Percentiles rank a stretch among this genome's conserved stretches.
Conservation (phyloP, 2,797 vertebrate species). For the Danio kyathit region DNA sequence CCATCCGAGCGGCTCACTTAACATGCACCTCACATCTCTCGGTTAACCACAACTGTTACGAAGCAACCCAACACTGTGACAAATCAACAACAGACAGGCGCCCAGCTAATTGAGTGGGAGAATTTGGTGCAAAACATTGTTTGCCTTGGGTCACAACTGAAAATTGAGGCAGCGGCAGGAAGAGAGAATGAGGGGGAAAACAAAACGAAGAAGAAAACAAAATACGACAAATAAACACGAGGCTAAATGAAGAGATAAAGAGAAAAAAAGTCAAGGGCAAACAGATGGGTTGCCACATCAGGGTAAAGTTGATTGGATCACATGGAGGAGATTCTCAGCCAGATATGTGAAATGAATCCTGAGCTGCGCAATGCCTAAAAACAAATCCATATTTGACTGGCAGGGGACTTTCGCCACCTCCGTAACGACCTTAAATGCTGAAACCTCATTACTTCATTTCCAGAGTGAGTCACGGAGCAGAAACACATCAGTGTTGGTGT, state of each 20-base stretch:
- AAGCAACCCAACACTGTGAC: conserved; percentile 38
- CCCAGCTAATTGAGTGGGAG: conserved; percentile 51
- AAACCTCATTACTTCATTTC: conserved; percentile 55
- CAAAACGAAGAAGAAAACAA: neutral
- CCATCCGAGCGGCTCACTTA: conserved; percentile 17
- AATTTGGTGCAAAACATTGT: conserved; percentile 56
- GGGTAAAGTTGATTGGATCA: conserved; percentile 72
- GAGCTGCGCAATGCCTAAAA: conserved; percentile 39
- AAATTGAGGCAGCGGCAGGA: conserved; percentile 40
- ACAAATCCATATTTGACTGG: conserved; percentile 54
- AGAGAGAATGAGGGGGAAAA: conserved; percentile 9
- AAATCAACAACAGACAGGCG: conserved; percentile 51
- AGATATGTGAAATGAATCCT: conserved; percentile 63
- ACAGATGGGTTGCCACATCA: conserved; percentile 65
- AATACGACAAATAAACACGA: conserved; percentile 25
- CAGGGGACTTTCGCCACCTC: conserved; percentile 14
- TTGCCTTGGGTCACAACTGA: conserved; percentile 51
- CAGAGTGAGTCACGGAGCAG: conserved; percentile 37
- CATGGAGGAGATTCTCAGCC: conserved; percentile 43
- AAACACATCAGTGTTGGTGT: conserved; percentile 14
- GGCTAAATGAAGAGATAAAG: conserved; percentile 24
- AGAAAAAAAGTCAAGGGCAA: conserved; percentile 68
- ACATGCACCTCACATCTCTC: conserved; percentile 46
- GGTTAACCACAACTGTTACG: conserved; percentile 52
- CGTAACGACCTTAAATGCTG: conserved; percentile 48